Base-by-base conservation (phyloP, 2,888 invertebrate species). In the Philaethria dido region DNA sequence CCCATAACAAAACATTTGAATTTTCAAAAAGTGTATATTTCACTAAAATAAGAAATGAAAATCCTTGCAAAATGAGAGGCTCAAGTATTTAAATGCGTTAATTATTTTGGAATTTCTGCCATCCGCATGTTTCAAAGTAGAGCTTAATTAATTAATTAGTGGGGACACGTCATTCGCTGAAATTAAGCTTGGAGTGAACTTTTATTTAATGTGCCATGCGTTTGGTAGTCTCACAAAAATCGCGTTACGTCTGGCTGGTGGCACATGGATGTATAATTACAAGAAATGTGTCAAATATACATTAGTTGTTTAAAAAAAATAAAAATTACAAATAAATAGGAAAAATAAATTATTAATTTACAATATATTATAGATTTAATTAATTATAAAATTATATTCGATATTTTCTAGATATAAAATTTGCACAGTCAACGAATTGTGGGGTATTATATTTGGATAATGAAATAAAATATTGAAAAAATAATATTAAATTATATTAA, bases 61-160 rank as follows among this genome's bases (percentile, higher is more conserved):
- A 54, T 52, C 25, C 57, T 57, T 48, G 16, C 60, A 29, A 60
- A 66, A 42, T 61, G 36, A 29, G 44, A 66, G 25, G 39, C 47
- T 66, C 52, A 62, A 70, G 57, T 50, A 54, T 64, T 68, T 63
- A 64, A 69, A 62, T 64, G 62, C 59, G 66, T 71, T 69, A 69
- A 69, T 69, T 71, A 66, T 71, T 71, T 71, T 47, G 42, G 69
- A 48, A 54, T 60, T 64, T 64, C 60, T 65, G 20, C 47, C 69
- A 69, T 67, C 66, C 66, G 55, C 66, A 69, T 55, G 59, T 72
- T 72, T 69, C 66, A 64, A 84, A 87, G 81, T 85, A 80, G 75
- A 67, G 80, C 77, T 85, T 88, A 89, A 88, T 89, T 89, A 89
- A 88, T 89, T 89, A 89, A 88, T 86, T 82, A 78, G 77, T 77